Conservation (phyloP, 2,113 vertebrate genomes). For the Empidonax traillii region DNA sequence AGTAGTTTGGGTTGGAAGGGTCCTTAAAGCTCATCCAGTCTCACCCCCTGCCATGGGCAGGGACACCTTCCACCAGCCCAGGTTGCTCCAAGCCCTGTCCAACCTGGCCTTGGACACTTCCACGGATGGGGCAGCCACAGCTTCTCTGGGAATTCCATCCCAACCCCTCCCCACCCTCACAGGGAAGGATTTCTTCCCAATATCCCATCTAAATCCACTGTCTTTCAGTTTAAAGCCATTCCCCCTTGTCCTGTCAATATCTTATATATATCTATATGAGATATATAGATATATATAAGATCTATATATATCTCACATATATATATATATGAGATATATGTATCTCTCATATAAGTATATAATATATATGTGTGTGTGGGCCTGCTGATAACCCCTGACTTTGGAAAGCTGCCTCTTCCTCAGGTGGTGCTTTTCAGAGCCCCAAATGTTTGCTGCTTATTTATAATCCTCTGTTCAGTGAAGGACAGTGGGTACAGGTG, state of each 20-base stretch:
- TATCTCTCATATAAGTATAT: not conserved
- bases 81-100: not conserved
- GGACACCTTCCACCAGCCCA: not conserved
- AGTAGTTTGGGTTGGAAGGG: not conserved
- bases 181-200: not conserved
- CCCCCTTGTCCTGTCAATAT: not conserved
- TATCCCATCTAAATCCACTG: not conserved
- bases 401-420: not conserved
- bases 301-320: not conserved
- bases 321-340: not conserved
- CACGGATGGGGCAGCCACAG: not conserved
- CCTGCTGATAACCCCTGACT: not conserved
- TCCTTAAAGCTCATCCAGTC: rapidly evolving
- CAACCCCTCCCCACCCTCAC: rapidly evolving
- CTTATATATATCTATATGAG: not conserved
- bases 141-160: not conserved
- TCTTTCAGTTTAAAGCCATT: not conserved
- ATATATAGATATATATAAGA: not conserved
- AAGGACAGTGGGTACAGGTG: not conserved
- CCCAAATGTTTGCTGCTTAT: not conserved
- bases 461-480: not conserved
- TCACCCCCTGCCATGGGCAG: not conserved
- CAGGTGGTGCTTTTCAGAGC: not conserved
- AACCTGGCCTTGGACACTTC: not conserved
- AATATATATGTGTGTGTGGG: not conserved